Percentiles rank a stretch among this genome's conserved stretches.
Evolutionary conservation across 1,140 invertebrate genomes (phyloP).

Genomic region (Nylanderia fulva): DNA sequence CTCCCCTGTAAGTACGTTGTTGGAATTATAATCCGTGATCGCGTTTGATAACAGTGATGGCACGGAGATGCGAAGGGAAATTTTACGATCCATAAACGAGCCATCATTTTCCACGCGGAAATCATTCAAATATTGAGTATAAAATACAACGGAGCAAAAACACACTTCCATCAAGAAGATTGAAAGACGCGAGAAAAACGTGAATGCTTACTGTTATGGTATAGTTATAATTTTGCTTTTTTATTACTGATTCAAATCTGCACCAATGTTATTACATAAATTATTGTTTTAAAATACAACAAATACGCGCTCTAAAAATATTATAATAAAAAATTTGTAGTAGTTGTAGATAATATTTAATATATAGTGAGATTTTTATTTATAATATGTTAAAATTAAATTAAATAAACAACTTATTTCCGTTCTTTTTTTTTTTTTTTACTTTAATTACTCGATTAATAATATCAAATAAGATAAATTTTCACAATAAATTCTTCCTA

Average conservation of each 20-base stretch:
- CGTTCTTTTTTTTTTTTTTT: neutral
- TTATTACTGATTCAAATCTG: neutral
- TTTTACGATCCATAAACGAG: conserved; percentile 54
- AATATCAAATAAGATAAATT: neutral
- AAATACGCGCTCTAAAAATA: neutral
- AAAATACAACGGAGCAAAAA: conserved; percentile 2
- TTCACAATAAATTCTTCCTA: neutral
- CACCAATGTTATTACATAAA: neutral
- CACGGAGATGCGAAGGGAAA: neutral
- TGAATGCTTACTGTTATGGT: neutral
- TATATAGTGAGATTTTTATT: neutral
- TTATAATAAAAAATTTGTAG: neutral
- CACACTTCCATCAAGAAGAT: neutral
- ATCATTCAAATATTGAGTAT: neutral
- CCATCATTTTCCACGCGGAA: neutral
- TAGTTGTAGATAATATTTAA: neutral
- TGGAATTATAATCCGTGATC: conserved; percentile 66
- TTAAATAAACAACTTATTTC: neutral
- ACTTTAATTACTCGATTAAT: neutral
- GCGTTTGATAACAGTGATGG: conserved; percentile 57
- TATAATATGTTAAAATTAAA: neutral
- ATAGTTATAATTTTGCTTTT: neutral
- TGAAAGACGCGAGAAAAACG: neutral
- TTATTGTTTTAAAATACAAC: neutral
- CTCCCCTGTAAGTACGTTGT: neutral